phyloP scores from a whole-genome alignment of 2,113 vertebrate genomes.

The Caretta caretta region DNA sequence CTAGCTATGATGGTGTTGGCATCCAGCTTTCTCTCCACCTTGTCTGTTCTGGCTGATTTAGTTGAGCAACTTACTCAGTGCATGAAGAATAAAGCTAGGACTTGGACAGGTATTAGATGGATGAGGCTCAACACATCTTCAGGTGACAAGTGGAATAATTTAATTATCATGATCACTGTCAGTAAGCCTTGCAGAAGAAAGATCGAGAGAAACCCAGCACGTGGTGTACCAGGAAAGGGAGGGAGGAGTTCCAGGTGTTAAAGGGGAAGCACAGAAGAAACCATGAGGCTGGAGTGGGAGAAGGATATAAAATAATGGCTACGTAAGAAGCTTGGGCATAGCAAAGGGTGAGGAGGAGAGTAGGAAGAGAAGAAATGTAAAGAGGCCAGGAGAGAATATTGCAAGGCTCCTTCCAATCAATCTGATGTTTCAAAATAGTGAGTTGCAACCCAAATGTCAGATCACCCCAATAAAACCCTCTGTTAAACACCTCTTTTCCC shows the following conservation, averaged over 20 bases:
- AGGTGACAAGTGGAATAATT: not conserved
- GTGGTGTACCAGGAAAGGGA: accelerated
- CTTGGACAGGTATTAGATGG: not conserved
- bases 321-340: not conserved
- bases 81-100: not conserved
- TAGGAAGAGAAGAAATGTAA: not conserved
- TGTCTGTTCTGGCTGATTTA: not conserved
- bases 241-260: not conserved
- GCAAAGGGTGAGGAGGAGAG: not conserved
- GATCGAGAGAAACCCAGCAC: not conserved
- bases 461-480: not conserved
- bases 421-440: not conserved
- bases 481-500: not conserved
- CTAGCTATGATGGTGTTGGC: not conserved
- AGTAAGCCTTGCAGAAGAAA: not conserved
- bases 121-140: not conserved
- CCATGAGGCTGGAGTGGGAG: not conserved
- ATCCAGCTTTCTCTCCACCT: constrained; percentile 13
- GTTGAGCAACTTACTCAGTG: not conserved
- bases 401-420: not conserved
- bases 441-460: not conserved
- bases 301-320: not conserved
- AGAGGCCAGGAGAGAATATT: not conserved
- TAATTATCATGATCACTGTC: not conserved
- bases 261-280: not conserved